These are phyloP conservation scores for Syngnathus acus DNA, from an alignment of 2,797 vertebrate species.

Conservation along the genomic window DNA sequence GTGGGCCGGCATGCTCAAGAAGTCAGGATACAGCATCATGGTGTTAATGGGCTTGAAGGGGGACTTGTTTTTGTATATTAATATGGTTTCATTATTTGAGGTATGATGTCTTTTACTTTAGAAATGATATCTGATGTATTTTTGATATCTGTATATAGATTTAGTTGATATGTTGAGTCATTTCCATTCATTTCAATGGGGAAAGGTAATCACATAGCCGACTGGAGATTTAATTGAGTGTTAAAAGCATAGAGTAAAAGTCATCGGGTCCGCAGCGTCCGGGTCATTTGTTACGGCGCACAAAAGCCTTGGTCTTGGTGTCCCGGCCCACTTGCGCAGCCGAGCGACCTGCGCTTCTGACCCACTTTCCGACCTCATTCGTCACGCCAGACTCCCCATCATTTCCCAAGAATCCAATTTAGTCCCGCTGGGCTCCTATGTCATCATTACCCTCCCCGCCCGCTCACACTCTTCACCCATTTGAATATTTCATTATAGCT, in stretches of 20 bases:
- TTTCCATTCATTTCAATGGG: too few species aligned
- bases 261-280: not conserved
- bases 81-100: too few species aligned
- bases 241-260: not conserved
- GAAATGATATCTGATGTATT: too few species aligned
- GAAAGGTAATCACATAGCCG: not conserved
- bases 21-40: not conserved
- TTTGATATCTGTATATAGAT: too few species aligned
- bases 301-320: conserved; percentile 17
- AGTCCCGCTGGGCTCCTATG: conserved; percentile 51
- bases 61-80: too few species aligned
- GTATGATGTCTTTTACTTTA: not conserved
- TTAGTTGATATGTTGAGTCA: too few species aligned
- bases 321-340: conserved; percentile 54
- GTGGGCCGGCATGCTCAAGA: not conserved
- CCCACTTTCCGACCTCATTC: conserved; percentile 64
- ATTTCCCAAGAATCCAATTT: conserved; percentile 57
- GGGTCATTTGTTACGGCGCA: conserved; percentile 8
- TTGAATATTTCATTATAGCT: conserved; percentile 64
- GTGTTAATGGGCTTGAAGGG: not conserved
- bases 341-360: conserved; percentile 66
- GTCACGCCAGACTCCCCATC: conserved; percentile 47
- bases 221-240: not conserved
- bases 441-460: conserved; percentile 65
- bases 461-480: conserved; percentile 36